These are phyloP conservation scores for Atta colombica DNA, from an alignment of 1,140 invertebrate species.

Conservation along the genomic window DNA sequence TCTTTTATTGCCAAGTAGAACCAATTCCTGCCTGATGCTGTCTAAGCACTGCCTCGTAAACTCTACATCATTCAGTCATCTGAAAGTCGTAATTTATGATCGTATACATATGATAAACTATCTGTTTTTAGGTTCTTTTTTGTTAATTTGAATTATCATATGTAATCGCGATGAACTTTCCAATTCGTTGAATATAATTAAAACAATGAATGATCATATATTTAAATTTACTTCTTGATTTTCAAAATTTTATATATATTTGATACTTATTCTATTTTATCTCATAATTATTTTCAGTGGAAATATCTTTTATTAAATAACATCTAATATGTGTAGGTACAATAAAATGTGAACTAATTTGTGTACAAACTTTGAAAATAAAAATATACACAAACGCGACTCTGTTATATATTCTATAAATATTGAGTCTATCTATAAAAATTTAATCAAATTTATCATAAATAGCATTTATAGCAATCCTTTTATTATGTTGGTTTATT, in stretches of 20 bases:
- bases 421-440: not conserved
- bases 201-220: not conserved
- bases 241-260: not conserved
- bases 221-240: not conserved
- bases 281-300: not conserved
- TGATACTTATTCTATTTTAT: not conserved
- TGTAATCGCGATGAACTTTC: not conserved
- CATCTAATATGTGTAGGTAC: not conserved
- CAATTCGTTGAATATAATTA: not conserved
- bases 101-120: constrained; percentile 42
- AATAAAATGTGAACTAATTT: not conserved
- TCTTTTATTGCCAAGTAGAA: constrained; percentile 75
- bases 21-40: constrained; percentile 62
- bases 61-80: constrained; percentile 60
- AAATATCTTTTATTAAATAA: not conserved
- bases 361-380: not conserved
- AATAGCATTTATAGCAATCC: not conserved
- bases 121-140: constrained; percentile 69
- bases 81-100: constrained; percentile 73
- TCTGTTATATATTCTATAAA: not conserved
- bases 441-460: not conserved
- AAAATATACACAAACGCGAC: too few species aligned
- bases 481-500: not conserved
- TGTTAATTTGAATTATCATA: constrained; percentile 69
- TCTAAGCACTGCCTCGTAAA: constrained; percentile 73